Base-by-base conservation (phyloP, 2,113 vertebrate genomes). In the Daubentonia madagascariensis region DNA sequence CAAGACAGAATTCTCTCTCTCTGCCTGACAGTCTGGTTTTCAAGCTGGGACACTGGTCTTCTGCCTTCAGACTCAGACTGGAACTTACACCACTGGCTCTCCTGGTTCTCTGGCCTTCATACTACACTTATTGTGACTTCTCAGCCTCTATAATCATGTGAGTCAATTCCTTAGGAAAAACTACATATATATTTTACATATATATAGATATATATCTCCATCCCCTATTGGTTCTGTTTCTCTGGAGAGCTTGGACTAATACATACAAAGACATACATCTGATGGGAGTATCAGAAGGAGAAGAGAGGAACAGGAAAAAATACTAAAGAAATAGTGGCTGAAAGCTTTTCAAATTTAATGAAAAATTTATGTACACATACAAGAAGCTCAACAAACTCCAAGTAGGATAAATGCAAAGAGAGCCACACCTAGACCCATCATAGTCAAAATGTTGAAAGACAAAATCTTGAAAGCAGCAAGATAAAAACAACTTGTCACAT, bases 401-500 rank as follows among this genome's bases (percentile, higher is more conserved):
- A 94, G 76, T 48, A 73, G 52, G 32, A 85, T 68, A 59, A 80
- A 86, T 50, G 28, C 30, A 65, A 91, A 37, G 45, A 90, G 63
- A 80, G 52, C 13, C 52, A 93, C 7, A 45, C 13, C 54, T 9
- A 94, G 52, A 72, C 18, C 72, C 17, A 85, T 32, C 86, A 73
- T 43, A 52, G 61, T 78, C 61, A 30, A 93, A 92, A 84, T 91
- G 43, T 16, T 83, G 9, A 84, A 84, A 80, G 28, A 65, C 12
- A 59, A 70, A 73, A 81, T 50, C 35, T 54, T 50, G 37, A 87
- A 86, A 94, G 83, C 5, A 48, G 37, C 59, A 96, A 54, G 70
- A n/a, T 37, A 93, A 96, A 93, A 96, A 73, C 57, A 91, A 72
- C 45, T 67, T 73, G 23, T 65, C 61, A 85, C 32, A 79, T 85